Evolutionary conservation across 2,797 vertebrate species (phyloP), one percentile per base, ranked within the genome.

Genomic region (Phrynocephalus guinanensis): DNA sequence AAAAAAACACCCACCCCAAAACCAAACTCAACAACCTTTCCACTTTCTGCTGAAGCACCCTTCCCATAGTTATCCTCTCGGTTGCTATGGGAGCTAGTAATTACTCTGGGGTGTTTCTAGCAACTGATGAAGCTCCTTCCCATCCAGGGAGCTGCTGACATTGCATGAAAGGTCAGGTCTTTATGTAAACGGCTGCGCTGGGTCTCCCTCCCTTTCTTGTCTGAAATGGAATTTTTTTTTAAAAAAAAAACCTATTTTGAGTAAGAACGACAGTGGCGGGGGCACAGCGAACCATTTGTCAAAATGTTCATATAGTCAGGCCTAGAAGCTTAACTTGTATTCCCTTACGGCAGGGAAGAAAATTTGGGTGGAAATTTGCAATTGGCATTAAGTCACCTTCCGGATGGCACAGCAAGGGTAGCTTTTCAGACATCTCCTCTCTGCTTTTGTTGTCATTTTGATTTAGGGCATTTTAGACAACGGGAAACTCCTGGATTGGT

Each of bases 171-270:
- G 96, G 96, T 96, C 90, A 91, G 92, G 86, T 92, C 94, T 90
- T 94, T 95, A 94, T 94, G 91, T 95, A 96, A 96, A 96, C 93
- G 90, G 52, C 8, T 30, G 95, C 95, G 91, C 52, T 80, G 56
- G 20, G n/a, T 70, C 26, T 24, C 4, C 3, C 28, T 13, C 5
- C n/a, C 22, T 3, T 15, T 93, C 93, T 91, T 95, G 92, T 96
- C 94, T 79, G 82, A 94, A 95, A 95, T 96, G 95, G 79, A 96
- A 95, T 95, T 95, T 94, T 96, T n/a, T n/a, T n/a, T n/a, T n/a
- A 95, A 95, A 95, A 68, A 24, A 26, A 79, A 94, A 79, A 94
- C 95, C 93, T 95, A 94, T 95, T 96, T 95, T 90, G 92, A 91
- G 91, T 95, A 93, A 93, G 93, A 93, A 94, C 92, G 92, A 94